Base-by-base conservation (phyloP, 2,797 vertebrate genomes). In the Sphenodon punctatus region DNA sequence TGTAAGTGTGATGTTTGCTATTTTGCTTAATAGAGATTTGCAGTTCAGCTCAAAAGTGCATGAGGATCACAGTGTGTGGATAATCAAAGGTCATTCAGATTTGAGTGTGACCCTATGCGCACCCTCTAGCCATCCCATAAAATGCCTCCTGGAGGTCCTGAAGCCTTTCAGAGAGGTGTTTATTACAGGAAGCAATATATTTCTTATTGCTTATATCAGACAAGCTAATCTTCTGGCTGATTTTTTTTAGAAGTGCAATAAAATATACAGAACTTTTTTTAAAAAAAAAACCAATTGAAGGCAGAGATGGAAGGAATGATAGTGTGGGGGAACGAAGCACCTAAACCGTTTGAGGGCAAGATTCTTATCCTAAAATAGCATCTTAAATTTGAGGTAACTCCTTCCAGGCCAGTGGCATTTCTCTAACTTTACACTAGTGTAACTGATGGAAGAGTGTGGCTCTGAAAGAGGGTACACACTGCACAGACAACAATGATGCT, bases 11-110 rank as follows among this genome's bases (percentile, higher is more conserved):
- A n/a, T 17, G 25, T 61, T 58, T 60, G 32, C 19, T 42, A 9
- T 5, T 82, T 82, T 76, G 66, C 76, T 42, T 61, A 63, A 56
- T 51, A 74, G 68, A 77, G 70, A 36, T 79, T 63, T 72, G 65
- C 80, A 72, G 45, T 69, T 84, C 59, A 4, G 65, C 55, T 56
- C 61, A 71, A 64, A 87, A 75, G 34, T 68, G 48, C 38, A 36
- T 41, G 60, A 81, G n/a, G 73, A 89, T 75, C 0, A 0, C 41
- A 4, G 69, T 69, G 75, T 56, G 63, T 42, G 11, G 36, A 64
- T 86, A 80, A 82, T 88, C 80, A 78, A 73, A 84, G 75, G 56
- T 66, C 72, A 49, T 76, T 77, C 22, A 72, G 73, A 76, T 74
- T 67, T 34, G 32, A 5, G 68, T 61, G 45, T 65, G 53, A 65